phyloP scores from a whole-genome alignment of 2,888 invertebrate species.

The Ischnura elegans region DNA sequence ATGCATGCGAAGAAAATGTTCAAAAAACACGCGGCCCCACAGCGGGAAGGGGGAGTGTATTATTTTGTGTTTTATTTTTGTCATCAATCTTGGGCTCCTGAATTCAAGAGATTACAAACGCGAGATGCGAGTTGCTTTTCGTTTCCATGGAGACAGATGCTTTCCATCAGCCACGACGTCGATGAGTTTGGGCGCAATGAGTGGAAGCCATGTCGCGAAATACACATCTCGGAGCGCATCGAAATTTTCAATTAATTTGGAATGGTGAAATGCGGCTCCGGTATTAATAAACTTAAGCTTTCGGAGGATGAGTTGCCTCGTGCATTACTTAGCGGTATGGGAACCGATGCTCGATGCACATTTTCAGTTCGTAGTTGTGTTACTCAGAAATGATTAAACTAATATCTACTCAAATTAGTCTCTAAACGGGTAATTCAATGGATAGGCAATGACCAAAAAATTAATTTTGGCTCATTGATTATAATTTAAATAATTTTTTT shows the following conservation, averaged over 20 bases:
- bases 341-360: not conserved
- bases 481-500: no score
- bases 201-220: not conserved
- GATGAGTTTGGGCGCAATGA: slow-evolving; percentile 4
- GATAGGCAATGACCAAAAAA: no score
- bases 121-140: not conserved
- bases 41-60: no score
- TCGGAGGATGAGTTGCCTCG: not conserved
- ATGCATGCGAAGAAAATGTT: not conserved
- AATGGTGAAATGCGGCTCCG: not conserved
- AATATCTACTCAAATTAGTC: not conserved
- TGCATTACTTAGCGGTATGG: not conserved
- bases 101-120: slow-evolving; percentile 31
- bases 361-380: not conserved
- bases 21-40: not conserved
- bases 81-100: slow-evolving; percentile 1
- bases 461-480: no score
- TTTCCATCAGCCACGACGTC: slow-evolving; percentile 21
- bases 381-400: not conserved
- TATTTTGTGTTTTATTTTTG: not conserved
- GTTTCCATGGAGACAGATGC: slow-evolving; percentile 6
- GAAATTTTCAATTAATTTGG: slow-evolving; percentile 29
- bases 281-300: not conserved
- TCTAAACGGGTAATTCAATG: not conserved
- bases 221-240: not conserved